Evolutionary conservation across 2,797 vertebrate species (phyloP).

Genomic region (Paguma larvata): DNA sequence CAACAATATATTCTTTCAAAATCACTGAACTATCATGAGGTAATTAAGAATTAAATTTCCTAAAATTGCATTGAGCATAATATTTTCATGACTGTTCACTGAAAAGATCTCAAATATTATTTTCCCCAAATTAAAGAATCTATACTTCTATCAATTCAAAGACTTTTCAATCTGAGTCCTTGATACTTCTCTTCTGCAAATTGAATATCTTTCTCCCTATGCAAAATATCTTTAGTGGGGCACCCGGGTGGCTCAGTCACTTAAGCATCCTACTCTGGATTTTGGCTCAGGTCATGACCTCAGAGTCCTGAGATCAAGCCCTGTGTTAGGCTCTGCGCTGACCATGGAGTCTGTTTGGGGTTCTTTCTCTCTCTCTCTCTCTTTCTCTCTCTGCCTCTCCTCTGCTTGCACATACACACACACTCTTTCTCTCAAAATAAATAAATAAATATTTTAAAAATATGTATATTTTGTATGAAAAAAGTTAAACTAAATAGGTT

Average conservation of each 20-base stretch:
- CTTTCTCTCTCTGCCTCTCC: too few species aligned
- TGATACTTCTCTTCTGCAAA: not conserved
- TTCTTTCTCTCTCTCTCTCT: too few species aligned
- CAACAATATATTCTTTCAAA: not conserved
- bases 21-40: not conserved
- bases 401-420: too few species aligned
- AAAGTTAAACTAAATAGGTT: not conserved
- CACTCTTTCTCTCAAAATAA: too few species aligned
- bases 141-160: not conserved
- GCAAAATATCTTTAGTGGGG: not conserved
- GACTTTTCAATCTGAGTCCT: not conserved
- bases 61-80: not conserved
- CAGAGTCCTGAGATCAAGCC: too few species aligned
- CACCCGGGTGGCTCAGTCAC: too few species aligned
- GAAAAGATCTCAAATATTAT: not conserved
- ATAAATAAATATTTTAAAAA: too few species aligned
- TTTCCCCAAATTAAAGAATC: not conserved
- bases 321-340: too few species aligned
- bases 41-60: not conserved
- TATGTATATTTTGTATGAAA: not conserved
- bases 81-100: not conserved
- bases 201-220: not conserved
- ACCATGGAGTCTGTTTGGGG: too few species aligned
- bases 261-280: too few species aligned
- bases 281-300: too few species aligned